A percentile compares a stretch with the other conserved stretches of the same genome.
Evolutionary conservation across 2,797 vertebrate species (phyloP).

Genomic region (Xerus rutilus): DNA sequence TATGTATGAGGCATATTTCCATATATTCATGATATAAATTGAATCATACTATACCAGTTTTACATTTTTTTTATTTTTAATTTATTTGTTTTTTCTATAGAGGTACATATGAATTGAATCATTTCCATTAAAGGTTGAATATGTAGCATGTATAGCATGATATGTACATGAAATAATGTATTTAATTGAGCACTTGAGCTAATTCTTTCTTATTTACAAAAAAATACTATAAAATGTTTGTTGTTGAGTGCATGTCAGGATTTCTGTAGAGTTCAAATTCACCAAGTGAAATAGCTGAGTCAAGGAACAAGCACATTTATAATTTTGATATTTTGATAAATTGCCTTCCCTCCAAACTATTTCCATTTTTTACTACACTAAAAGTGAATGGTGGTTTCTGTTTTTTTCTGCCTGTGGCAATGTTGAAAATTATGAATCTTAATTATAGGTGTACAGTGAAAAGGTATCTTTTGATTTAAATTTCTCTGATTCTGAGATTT

Average conservation of each 20-base stretch:
- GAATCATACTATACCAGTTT: not conserved
- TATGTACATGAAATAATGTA: not conserved
- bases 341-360: not conserved
- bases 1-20: not conserved
- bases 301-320: not conserved
- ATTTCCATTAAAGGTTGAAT: not conserved
- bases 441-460: not conserved
- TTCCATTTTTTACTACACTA: slow-evolving; percentile 6
- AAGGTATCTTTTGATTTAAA: not conserved
- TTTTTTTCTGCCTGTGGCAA: not conserved
- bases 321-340: slow-evolving; percentile 10
- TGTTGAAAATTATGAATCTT: not conserved
- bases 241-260: not conserved
- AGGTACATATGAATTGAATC: not conserved
- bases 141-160: too few relatives aligned
- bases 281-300: not conserved
- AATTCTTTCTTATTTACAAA: not conserved
- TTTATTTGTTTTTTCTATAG: not conserved
- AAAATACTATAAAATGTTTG: not conserved
- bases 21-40: not conserved
- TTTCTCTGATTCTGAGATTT: not conserved
- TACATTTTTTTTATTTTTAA: not conserved
- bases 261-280: not conserved
- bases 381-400: not conserved
- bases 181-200: not conserved